phyloP scores from a whole-genome alignment of 1,140 invertebrate genomes.

The Palaemon carinicauda region DNA sequence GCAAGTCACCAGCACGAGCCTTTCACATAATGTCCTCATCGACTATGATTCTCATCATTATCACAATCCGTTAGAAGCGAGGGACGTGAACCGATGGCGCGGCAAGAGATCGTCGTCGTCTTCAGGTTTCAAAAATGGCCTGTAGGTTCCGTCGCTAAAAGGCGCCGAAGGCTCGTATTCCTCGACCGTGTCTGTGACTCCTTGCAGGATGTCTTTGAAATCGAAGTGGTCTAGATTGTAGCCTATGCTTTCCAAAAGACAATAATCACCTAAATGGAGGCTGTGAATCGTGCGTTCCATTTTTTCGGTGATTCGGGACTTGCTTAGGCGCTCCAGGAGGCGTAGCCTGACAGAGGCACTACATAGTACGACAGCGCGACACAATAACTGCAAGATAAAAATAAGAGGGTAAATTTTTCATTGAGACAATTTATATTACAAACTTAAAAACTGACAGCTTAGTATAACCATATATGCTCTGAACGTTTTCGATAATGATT shows the following conservation, averaged over 20 bases:
- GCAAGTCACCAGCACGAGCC: no score
- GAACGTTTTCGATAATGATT: no score
- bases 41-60: background rate
- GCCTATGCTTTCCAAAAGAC: constrained; percentile 91
- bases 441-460: no score
- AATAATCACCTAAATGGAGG: constrained; percentile 93
- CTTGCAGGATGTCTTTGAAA: constrained; percentile 88
- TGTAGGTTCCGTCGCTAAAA: background rate
- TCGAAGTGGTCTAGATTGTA: constrained; percentile 93
- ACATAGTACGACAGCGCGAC: constrained; percentile 77
- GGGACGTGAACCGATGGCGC: no score
- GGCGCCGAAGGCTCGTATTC: background rate
- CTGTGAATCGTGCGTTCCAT: constrained; percentile 87
- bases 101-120: background rate
- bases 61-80: no score
- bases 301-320: constrained; percentile 82
- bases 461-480: no score
- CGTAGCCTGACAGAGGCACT: constrained; percentile 85
- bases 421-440: no score
- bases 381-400: constrained; percentile 65
- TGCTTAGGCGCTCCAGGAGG: constrained; percentile 83
- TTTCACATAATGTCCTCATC: background rate
- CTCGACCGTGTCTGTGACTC: constrained; percentile 72
- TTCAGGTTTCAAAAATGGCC: background rate
- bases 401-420: no score